These are phyloP conservation scores for Gambusia yucatana DNA, from an alignment of 2,797 vertebrate species.

Conservation along the genomic window DNA sequence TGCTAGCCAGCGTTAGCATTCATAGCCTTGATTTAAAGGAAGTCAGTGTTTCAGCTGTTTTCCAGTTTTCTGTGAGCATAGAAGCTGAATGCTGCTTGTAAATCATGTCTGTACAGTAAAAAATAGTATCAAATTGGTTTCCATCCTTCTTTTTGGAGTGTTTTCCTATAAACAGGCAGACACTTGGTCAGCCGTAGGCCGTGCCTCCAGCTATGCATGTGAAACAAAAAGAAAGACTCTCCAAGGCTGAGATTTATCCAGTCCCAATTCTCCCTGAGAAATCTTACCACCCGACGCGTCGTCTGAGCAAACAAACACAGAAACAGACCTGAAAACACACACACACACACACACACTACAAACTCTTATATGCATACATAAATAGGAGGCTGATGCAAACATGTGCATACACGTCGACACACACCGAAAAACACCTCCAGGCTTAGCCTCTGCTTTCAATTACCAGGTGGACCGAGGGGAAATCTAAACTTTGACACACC, in stretches of 20 bases:
- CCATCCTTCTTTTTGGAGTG: conserved; percentile 30
- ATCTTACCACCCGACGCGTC: conserved; percentile 8
- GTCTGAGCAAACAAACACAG: conserved; percentile 10
- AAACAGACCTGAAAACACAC: conserved; percentile 36
- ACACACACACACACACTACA: conserved; percentile 27
- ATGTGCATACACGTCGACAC: not conserved
- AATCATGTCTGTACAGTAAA: conserved; percentile 7
- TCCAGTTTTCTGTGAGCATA: no score
- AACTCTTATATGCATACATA: conserved; percentile 4
- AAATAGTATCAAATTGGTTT: conserved; percentile 36
- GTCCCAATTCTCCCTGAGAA: conserved; percentile 17
- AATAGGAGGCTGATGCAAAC: conserved; percentile 10
- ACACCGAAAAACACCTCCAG: conserved; percentile 61
- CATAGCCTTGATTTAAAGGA: no score
- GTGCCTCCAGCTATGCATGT: conserved; percentile 57
- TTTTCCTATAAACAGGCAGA: conserved; percentile 52
- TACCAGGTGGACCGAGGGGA: conserved; percentile 72
- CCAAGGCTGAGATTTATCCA: conserved; percentile 33
- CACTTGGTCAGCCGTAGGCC: conserved; percentile 48
- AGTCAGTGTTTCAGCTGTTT: no score
- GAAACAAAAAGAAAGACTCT: conserved; percentile 54
- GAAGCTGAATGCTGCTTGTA: not conserved
- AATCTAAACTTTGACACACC: conserved; percentile 78
- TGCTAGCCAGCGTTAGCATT: no score
- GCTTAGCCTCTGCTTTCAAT: conserved; percentile 77